Conservation (phyloP, 2,113 vertebrate species). For the Sapayoa aenigma region DNA sequence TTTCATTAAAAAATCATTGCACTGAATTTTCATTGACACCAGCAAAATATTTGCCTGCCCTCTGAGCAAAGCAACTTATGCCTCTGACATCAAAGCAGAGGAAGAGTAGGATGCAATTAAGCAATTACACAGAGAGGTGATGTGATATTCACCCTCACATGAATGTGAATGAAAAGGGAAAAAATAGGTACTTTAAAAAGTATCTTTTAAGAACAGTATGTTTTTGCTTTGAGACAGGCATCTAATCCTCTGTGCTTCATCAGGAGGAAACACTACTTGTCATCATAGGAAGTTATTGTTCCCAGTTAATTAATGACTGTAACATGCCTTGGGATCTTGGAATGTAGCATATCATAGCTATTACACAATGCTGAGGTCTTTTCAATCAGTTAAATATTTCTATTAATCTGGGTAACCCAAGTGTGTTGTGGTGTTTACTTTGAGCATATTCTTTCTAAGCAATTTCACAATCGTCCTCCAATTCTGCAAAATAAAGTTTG, state of each 20-base stretch:
- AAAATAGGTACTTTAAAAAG: background rate
- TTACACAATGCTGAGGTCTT: constrained; percentile 2
- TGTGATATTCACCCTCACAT: background rate
- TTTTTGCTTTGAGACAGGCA: constrained; percentile 14
- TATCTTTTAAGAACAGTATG: background rate
- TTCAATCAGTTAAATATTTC: background rate
- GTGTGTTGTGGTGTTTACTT: background rate
- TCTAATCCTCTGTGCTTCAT: constrained; percentile 33
- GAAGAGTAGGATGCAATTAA: background rate
- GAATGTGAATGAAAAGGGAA: background rate
- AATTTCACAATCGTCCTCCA: background rate
- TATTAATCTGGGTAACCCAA: background rate
- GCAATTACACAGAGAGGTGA: background rate
- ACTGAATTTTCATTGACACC: background rate
- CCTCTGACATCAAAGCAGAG: background rate
- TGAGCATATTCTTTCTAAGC: background rate
- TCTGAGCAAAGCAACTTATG: background rate
- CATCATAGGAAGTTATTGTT: constrained; percentile 54
- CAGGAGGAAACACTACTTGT: constrained; percentile 18
- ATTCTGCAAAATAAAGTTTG: background rate
- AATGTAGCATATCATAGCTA: background rate
- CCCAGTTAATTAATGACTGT: constrained; percentile 36
- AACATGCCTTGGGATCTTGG: constrained; percentile 11
- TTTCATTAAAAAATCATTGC: background rate
- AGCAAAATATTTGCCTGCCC: background rate